Conservation (phyloP, 2,888 invertebrate species). For the Trachelus iudaicus region DNA sequence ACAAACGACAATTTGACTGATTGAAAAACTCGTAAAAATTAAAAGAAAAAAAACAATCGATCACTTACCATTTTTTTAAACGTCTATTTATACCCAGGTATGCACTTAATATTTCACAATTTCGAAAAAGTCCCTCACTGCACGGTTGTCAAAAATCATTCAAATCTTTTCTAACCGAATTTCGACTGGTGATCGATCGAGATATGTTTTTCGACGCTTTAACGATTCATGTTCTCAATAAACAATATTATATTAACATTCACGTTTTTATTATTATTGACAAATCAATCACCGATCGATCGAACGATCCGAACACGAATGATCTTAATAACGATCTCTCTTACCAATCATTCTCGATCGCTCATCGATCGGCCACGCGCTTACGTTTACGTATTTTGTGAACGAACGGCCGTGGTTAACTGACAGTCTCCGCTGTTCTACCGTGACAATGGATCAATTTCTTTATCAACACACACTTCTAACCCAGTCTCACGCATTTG, state of each 20-base stretch:
- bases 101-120: background rate
- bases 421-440: background rate
- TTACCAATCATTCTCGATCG: background rate
- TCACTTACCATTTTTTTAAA: background rate
- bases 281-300: background rate
- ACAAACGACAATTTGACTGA: too few relatives aligned
- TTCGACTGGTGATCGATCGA: background rate
- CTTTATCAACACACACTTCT: constrained; percentile 8
- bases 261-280: background rate
- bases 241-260: background rate
- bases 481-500: constrained; percentile 8
- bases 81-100: background rate
- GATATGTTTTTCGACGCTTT: too few relatives aligned
- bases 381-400: background rate
- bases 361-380: background rate
- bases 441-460: constrained; percentile 9
- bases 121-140: background rate
- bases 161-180: background rate
- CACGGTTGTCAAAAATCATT: background rate
- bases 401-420: background rate
- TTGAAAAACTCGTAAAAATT: background rate
- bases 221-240: background rate
- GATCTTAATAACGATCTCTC: background rate
- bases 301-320: background rate
- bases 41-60: background rate